These are phyloP conservation scores for Apamea epomidion DNA, from an alignment of 2,888 invertebrate species.

Conservation along the genomic window DNA sequence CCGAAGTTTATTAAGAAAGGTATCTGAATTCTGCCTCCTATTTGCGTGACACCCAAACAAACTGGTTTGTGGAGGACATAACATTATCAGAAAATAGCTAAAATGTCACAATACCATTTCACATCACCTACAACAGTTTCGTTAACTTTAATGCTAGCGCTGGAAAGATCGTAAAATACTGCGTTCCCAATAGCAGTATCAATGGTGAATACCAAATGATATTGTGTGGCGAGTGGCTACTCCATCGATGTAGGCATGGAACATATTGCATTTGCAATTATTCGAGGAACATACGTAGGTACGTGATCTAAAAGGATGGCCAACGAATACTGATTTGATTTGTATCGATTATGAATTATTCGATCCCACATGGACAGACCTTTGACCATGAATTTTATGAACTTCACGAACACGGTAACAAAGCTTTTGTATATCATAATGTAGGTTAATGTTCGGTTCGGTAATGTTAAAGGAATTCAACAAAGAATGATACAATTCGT, in stretches of 20 bases:
- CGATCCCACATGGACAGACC: slow-evolving; percentile 1
- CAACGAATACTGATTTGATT: slow-evolving; percentile 59
- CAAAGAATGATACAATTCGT: slow-evolving; percentile 24
- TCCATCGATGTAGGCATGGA: slow-evolving; percentile 39
- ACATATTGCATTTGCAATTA: slow-evolving; percentile 64
- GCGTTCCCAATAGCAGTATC: slow-evolving; percentile 61
- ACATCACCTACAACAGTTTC: slow-evolving; percentile 35
- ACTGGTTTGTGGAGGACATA: slow-evolving; percentile 6
- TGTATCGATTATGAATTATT: slow-evolving; percentile 44
- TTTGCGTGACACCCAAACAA: background rate
- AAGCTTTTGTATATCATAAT: slow-evolving; percentile 7
- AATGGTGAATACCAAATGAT: slow-evolving; percentile 73
- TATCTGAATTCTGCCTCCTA: background rate
- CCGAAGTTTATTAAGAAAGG: background rate
- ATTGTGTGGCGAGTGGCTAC: slow-evolving; percentile 52
- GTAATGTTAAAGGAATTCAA: slow-evolving; percentile 17
- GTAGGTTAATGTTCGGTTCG: slow-evolving; percentile 40
- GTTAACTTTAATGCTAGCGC: slow-evolving; percentile 40
- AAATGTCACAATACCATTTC: slow-evolving; percentile 51
- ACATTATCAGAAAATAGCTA: slow-evolving; percentile 19
- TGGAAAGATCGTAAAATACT: slow-evolving; percentile 61
- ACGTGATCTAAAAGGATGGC: slow-evolving; percentile 54
- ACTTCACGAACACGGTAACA: slow-evolving; percentile 1
- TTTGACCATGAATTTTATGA: slow-evolving; percentile 32
- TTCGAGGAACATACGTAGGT: slow-evolving; percentile 65